Base-by-base conservation (phyloP, 2,888 invertebrate genomes). In the Acleris holmiana region DNA sequence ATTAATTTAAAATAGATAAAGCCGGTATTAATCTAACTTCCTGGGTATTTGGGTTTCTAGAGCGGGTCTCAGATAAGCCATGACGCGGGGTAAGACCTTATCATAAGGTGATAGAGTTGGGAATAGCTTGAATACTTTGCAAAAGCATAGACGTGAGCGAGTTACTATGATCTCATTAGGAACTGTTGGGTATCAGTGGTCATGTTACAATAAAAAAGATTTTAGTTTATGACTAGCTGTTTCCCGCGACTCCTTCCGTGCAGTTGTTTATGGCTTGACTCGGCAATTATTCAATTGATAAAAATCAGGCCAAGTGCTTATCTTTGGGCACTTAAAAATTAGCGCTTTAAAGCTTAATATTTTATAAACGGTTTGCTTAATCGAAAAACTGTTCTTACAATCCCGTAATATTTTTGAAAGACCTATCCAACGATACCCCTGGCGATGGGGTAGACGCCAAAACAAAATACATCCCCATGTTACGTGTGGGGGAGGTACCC, bases 21-120 rank as follows among this genome's bases (percentile, higher is more conserved):
- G 44, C 17, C 5, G 18, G 53, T 53, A 55, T 35, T 48, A 65
- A 65, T 50, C 29, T 17, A 2, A 54, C 54, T 65, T 61, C 65
- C 65, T 60, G 54, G 50, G 49, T 49, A 65, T 65, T 70, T 67
- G 67, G 77, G 77, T 76, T 73, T 75, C 68, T 74, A 69, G 77
- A 73, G 68, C 77, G 75, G 75, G 74, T 73, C 70, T 69, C 69
- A 61, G 76, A 75, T 76, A 76, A 73, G 69, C 18, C 40, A 41
- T 29, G 62, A 57, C 35, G 50, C 35, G 40, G 2, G 40, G 23
- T 25, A 13, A 18, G 23, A 64, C 21, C 48, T 48, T 64, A 64
- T 54, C 17, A 6, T 19, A 10, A 15, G 19, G 19, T 0, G 13
- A 0, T 49, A 58, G 8, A 29, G 58, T 17, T n/a, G 17, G 25